Base-by-base conservation (phyloP, 2,888 invertebrate species). In the Listrodromus nycthemerus region DNA sequence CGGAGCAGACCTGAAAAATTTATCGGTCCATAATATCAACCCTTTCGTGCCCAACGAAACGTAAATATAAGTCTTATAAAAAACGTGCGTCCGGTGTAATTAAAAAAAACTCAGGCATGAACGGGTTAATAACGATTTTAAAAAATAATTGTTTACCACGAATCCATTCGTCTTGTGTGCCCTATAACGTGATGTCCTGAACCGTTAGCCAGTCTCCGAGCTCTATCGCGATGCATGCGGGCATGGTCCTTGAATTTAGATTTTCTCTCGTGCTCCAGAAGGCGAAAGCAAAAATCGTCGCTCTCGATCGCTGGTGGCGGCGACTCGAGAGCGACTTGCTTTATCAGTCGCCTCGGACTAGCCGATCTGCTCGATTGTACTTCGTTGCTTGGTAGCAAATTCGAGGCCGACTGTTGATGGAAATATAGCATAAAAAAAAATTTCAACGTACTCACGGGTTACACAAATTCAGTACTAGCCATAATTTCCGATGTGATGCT, bases 291-390 rank as follows among this genome's bases (percentile, higher is more conserved):
- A 70, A 91, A 91, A 78, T 92, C 92, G 21, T 87, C 88, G 21
- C 86, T 84, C 37, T 92, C 92, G 1, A 88, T 87, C 0, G 80
- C 79, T 85, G 89, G 86, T 0, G 96, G 95, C 19, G 96, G 96
- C 86, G 96, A 96, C 84, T 94, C 94, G 67, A 96, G 92, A n/a
- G 96, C 96, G 33, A 96, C 95, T 92, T 96, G 96, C 89, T 96
- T 96, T 73, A 95, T 96, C 21, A 96, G 92, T 82, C 95, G 94
- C 81, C 96, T 94, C 2, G 96, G 96, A 86, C 96, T 96, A 70
- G 95, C 94, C 3, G 95, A 95, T 79, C 95, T 95, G 33, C 91
- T 91, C 7, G 92, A 86, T 37, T 90, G 91, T 87, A 65, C 71
- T 45, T 92, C 91, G 65, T 88, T 90, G 8, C 83, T 87, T 63